A percentile compares a stretch with the other conserved stretches of the same genome.
Conservation (phyloP, 2,888 invertebrate species). For the Cephus nigrinus region DNA sequence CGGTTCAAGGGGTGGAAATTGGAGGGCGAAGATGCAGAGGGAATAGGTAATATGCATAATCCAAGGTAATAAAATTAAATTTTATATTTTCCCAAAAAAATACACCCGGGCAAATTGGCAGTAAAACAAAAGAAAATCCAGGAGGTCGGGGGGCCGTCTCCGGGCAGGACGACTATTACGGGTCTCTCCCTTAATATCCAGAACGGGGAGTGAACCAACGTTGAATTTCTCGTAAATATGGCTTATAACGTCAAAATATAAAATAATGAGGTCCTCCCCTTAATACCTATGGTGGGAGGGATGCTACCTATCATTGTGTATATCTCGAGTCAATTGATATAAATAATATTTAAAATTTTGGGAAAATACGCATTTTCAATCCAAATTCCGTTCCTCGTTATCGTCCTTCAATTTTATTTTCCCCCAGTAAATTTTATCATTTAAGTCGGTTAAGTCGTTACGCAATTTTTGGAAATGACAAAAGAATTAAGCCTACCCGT, state of each 20-base stretch:
- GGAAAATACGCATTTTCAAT: not conserved
- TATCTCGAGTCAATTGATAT: conserved; percentile 30
- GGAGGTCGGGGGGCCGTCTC: not conserved
- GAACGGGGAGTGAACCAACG: not conserved
- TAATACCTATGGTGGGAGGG: conserved; percentile 51
- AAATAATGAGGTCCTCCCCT: conserved; percentile 54
- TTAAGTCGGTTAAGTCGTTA: not conserved
- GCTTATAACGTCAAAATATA: conserved; percentile 54
- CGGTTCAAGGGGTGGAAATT: not conserved
- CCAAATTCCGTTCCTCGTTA: not conserved
- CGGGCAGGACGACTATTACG: conserved; percentile 1
- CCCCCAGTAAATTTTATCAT: not conserved
- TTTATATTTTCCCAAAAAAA: conserved; percentile 32
- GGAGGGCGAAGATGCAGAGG: not conserved
- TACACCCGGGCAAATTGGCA: conserved; percentile 36
- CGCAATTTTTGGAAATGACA: not conserved
- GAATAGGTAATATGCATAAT: conserved; percentile 21
- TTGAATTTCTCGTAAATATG: conserved; percentile 49
- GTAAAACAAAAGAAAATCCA: conserved; percentile 28
- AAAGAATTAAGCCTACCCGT: not conserved
- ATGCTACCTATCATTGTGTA: conserved; percentile 27
- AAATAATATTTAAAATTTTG: conserved; percentile 15
- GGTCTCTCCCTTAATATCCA: conserved; percentile 14
- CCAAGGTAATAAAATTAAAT: conserved; percentile 36
- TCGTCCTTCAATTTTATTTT: not conserved